Evolutionary conservation across 2,113 vertebrate genomes (phyloP), one percentile per base, ranked within the genome.

Genomic region (Anser brachyrhynchus): DNA sequence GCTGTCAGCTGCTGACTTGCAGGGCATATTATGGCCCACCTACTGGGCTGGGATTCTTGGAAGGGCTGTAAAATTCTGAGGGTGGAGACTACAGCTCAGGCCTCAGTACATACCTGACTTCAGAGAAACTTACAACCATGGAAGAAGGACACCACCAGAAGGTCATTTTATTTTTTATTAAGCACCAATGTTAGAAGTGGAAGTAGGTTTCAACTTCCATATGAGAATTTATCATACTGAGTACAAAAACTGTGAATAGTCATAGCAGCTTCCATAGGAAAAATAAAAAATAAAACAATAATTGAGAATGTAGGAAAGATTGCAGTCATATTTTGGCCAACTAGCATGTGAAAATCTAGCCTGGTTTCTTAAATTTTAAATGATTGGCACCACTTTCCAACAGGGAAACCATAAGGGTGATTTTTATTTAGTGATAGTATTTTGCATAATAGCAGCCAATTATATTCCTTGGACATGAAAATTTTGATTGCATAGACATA

Each of bases 391-490:
- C 6, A 13, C 54, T 82, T 62, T 88, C n/a, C 59, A 90, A 57
- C 29, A 91, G 79, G 35, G 23, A 88, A 71, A 74, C 10, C 55
- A 44, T 22, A 59, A 77, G 29, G 29, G 9, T 52, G 17, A 31
- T 46, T 90, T 85, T 91, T 81, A 80, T 67, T 92, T 74, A 67
- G 46, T 77, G 75, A 49, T 37, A 39, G 5, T 35, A 43, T 77
- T 93, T 91, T 95, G 69, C 61, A 51, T 88, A 85, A 77, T 52
- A 90, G 72, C 75, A 93, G 51, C 28, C 58, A 84, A 17, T 90
- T 94, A 26, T 33, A 46, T 62, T 93, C 61, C 75, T 65, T 66
- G 88, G 61, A 39, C 46, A 90, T 80, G 76, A 72, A 94, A 66
- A 95, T 85, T 62, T 61, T 86, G 46, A 55, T 80, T 92, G 55